A percentile compares a stretch with the other conserved stretches of the same genome.
phyloP scores from a whole-genome alignment of 2,888 invertebrate genomes.

The Oxyscelio sp. region DNA sequence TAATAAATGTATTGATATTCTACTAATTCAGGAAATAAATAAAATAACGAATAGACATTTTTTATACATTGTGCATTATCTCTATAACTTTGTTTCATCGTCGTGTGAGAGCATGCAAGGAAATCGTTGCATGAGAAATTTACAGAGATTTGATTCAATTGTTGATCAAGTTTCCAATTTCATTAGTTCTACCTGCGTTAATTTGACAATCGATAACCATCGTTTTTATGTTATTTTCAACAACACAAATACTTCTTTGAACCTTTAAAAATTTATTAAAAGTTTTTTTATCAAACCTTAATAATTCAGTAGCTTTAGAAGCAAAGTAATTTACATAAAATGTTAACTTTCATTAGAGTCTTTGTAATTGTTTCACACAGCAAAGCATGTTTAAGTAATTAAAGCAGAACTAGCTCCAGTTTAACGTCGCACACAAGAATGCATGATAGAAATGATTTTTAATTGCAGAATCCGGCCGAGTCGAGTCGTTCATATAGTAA shows the following conservation, averaged over 20 bases:
- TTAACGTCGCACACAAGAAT: slow-evolving; percentile 42
- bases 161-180: slow-evolving; percentile 47
- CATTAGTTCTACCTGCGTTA: slow-evolving; percentile 18
- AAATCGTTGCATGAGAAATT: slow-evolving; percentile 59
- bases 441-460: slow-evolving; percentile 53
- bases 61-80: slow-evolving; percentile 15
- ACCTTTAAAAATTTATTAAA: not conserved
- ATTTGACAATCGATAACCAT: slow-evolving; percentile 20
- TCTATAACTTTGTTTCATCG: slow-evolving; percentile 37
- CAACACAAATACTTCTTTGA: not conserved
- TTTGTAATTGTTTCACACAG: slow-evolving; percentile 37
- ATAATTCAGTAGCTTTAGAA: not conserved
- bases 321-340: not conserved
- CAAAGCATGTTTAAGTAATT: slow-evolving; percentile 32
- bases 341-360: slow-evolving; percentile 3
- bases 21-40: not conserved
- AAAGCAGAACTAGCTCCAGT: slow-evolving; percentile 37
- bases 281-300: not conserved
- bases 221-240: not conserved
- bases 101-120: slow-evolving; percentile 54
- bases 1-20: too few species aligned
- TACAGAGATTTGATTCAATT: slow-evolving; percentile 33
- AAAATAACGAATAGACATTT: slow-evolving; percentile 17
- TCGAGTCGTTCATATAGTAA: slow-evolving; percentile 21
- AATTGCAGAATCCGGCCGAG: slow-evolving; percentile 46